A percentile compares a stretch with the other conserved stretches of the same genome.
Evolutionary conservation across 2,888 invertebrate species (phyloP).

Genomic region (Charanyca ferruginea): DNA sequence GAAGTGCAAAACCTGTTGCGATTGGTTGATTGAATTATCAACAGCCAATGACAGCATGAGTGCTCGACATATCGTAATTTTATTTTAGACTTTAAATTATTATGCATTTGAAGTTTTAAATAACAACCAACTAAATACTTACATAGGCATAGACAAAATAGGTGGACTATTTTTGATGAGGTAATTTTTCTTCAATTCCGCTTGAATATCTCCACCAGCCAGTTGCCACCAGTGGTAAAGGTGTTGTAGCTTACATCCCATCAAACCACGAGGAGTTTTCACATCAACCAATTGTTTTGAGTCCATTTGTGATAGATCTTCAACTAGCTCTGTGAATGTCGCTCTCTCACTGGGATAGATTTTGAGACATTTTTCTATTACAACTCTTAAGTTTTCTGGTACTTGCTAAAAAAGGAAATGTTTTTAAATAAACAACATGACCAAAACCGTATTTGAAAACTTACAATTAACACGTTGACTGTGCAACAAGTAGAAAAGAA

Average conservation of each 20-base stretch:
- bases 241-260: slow-evolving; percentile 93
- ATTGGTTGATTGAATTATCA: too few relatives aligned
- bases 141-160: slow-evolving; percentile 95
- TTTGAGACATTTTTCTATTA: slow-evolving; percentile 94
- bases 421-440: neutral
- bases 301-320: slow-evolving; percentile 78
- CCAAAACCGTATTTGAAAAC: too few relatives aligned
- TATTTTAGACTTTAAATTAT: too few relatives aligned
- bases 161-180: slow-evolving; percentile 96
- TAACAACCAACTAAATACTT: slow-evolving; percentile 68
- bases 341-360: slow-evolving; percentile 91
- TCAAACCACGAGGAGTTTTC: slow-evolving; percentile 84
- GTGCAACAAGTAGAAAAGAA: too few relatives aligned
- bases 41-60: too few relatives aligned
- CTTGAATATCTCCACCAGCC: slow-evolving; percentile 98
- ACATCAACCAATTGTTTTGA: slow-evolving; percentile 83
- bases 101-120: neutral
- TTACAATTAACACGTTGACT: too few relatives aligned
- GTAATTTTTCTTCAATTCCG: slow-evolving; percentile 97
- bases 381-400: slow-evolving; percentile 90
- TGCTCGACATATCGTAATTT: too few relatives aligned
- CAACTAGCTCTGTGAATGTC: slow-evolving; percentile 91
- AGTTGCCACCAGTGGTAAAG: slow-evolving; percentile 98
- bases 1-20: too few relatives aligned
- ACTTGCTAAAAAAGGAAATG: slow-evolving; percentile 85